Conservation (phyloP, 2,888 invertebrate species). For the Chalcis sispes region DNA sequence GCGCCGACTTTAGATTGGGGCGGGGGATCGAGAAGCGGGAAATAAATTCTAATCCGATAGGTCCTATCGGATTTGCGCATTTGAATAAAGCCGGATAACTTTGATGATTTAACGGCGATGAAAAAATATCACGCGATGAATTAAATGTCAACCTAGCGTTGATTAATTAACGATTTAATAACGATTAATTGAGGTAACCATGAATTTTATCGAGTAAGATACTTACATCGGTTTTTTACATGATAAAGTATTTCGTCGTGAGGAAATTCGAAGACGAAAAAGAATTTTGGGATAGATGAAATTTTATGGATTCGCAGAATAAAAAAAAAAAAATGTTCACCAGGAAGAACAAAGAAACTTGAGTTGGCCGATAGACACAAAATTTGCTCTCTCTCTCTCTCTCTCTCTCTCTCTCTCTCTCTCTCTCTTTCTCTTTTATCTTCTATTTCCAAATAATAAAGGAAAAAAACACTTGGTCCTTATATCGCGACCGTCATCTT, state of each 20-base stretch:
- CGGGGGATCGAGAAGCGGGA: conserved; percentile 4
- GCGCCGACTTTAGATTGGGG: not conserved
- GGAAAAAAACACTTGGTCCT: not conserved
- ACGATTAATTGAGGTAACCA: too few relatives aligned
- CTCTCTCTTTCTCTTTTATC: not conserved
- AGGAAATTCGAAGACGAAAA: too few relatives aligned
- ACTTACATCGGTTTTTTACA: not conserved
- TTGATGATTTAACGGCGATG: not conserved
- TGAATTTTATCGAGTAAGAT: too few relatives aligned
- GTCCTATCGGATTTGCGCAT: conserved; percentile 9
- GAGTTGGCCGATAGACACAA: too few relatives aligned
- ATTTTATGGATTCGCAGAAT: not conserved
- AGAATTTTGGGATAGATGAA: too few relatives aligned
- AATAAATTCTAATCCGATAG: conserved; percentile 10
- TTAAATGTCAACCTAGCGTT: too few relatives aligned
- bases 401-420: not conserved
- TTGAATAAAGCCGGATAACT: not conserved
- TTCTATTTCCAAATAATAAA: too few relatives aligned
- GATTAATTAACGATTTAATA: too few relatives aligned
- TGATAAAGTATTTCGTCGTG: too few relatives aligned
- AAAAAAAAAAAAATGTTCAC: not conserved
- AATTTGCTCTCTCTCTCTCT: not conserved
- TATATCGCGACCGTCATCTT: not conserved
- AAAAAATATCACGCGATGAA: not conserved
- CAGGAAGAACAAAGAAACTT: not conserved